Base-by-base conservation (phyloP, 2,113 vertebrate genomes). In the Myocastor coypus region DNA sequence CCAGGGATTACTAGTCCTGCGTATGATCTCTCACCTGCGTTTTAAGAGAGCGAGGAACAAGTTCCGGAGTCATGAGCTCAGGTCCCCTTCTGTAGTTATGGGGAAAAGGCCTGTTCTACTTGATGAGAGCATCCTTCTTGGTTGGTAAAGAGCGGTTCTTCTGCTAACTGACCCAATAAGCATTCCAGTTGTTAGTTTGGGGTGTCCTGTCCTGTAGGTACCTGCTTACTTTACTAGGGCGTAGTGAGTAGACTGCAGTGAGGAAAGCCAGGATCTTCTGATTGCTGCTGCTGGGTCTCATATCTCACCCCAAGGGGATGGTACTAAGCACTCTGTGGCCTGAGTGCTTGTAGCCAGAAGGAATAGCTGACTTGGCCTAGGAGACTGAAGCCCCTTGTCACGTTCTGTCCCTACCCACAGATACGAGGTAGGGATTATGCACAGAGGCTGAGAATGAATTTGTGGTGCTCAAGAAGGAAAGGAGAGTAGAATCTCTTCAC, bases 391-490 rank as follows among this genome's bases (percentile, higher is more conserved):
- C 3, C 68, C 57, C 52, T 50, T 68, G 19, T 5, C 46, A 8
- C 42, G 37, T 59, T 40, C 66, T 95, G 37, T 91, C 57, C 17
- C 52, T 0, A 5, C 57, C 28, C 19, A 75, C 95, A 99, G 99
- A 95, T 99, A 99, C 8, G 99, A 99, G 88, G 98, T 99, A 52
- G 99, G 99, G 98, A 99, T 99, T 97, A 99, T 98, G 98, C 57
- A 98, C 98, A 28, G 86, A 91, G 75, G 98, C 98, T 19, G 99
- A 99, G 97, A 99, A 99, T 1, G 98, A 99, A 34, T 99, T 99
- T 98, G 99, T 99, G 94, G 97, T 99, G 93, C 97, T 99, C 95
- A 99, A 99, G 97, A 99, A 99, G 98, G 99, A 99, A 94, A 96
- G 96, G 63, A 34, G 63, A 50, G 63, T 94, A 59, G 26, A 85